These are phyloP conservation scores for Tachuris rubrigastra DNA, from an alignment of 2,113 vertebrate genomes.

Conservation along the genomic window DNA sequence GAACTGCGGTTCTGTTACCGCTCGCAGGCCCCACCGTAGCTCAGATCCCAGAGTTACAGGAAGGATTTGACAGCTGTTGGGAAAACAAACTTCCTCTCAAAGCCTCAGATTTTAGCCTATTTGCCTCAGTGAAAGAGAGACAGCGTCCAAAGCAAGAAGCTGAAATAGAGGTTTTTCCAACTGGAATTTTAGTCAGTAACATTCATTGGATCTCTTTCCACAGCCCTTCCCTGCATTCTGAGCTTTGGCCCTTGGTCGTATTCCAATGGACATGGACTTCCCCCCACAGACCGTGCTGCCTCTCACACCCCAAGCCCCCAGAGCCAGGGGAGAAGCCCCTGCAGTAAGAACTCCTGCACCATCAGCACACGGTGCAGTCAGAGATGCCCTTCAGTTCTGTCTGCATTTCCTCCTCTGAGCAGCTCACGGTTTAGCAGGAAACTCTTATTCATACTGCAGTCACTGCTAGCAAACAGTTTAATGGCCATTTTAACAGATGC, in stretches of 20 bases:
- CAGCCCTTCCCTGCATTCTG: background rate
- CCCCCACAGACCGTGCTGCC: background rate
- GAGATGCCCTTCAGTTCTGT: background rate
- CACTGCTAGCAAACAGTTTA: background rate
- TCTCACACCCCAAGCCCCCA: background rate
- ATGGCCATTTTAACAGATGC: background rate
- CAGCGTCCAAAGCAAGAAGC: background rate
- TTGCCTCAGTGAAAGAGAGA: background rate
- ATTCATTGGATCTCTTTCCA: background rate
- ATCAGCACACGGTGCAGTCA: background rate
- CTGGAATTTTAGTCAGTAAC: background rate
- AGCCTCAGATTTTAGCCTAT: background rate
- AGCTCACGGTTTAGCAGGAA: background rate
- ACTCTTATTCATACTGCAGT: background rate
- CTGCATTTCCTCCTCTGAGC: background rate
- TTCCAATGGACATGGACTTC: background rate
- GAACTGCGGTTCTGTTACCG: background rate
- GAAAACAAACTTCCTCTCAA: background rate
- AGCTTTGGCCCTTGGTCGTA: background rate
- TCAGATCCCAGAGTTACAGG: background rate
- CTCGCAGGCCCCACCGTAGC: background rate
- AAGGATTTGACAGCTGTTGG: background rate
- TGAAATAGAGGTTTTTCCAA: background rate
- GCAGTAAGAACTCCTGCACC: background rate
- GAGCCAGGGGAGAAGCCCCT: background rate